Percentiles rank a stretch among this genome's conserved stretches.
phyloP scores from a whole-genome alignment of 2,888 invertebrate species.

The Trissolcus japonicus region DNA sequence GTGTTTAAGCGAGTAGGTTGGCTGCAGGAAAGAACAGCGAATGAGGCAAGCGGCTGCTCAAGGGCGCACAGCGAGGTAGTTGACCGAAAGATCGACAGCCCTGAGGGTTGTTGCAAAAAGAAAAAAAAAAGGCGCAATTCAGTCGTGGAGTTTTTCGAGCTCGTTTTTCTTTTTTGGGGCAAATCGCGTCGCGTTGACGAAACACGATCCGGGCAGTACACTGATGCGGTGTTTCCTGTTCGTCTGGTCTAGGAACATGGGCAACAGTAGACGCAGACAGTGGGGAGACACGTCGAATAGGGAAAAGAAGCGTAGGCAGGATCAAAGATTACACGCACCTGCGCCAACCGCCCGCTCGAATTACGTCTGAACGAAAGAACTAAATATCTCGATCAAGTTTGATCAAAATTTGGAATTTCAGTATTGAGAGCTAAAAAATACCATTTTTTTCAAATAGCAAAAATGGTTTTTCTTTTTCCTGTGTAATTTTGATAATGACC shows the following conservation, averaged over 20 bases:
- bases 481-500: constrained; percentile 36
- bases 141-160: constrained; percentile 3
- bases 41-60: constrained; percentile 44
- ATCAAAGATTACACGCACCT: constrained; percentile 55
- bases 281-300: constrained; percentile 40
- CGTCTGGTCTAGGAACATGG: constrained; percentile 35
- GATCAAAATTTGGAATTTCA: too few relatives aligned
- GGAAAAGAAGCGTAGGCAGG: constrained; percentile 47
- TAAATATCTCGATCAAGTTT: too few relatives aligned
- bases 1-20: constrained; percentile 17
- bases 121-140: constrained; percentile 44
- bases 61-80: constrained; percentile 51
- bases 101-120: constrained; percentile 37
- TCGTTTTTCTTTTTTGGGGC: constrained; percentile 14
- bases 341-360: constrained; percentile 34
- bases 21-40: constrained; percentile 16
- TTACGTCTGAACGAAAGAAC: neutral
- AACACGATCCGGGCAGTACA: constrained; percentile 40
- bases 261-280: constrained; percentile 50
- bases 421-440: too few relatives aligned
- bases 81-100: constrained; percentile 56
- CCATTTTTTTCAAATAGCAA: too few relatives aligned
- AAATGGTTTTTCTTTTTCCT: neutral
- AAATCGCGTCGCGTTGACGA: constrained; percentile 39
- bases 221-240: constrained; percentile 37